Percentiles rank a stretch among this genome's conserved stretches.
phyloP scores from a whole-genome alignment of 2,888 invertebrate species.

The Omphaloscelis lunosa region DNA sequence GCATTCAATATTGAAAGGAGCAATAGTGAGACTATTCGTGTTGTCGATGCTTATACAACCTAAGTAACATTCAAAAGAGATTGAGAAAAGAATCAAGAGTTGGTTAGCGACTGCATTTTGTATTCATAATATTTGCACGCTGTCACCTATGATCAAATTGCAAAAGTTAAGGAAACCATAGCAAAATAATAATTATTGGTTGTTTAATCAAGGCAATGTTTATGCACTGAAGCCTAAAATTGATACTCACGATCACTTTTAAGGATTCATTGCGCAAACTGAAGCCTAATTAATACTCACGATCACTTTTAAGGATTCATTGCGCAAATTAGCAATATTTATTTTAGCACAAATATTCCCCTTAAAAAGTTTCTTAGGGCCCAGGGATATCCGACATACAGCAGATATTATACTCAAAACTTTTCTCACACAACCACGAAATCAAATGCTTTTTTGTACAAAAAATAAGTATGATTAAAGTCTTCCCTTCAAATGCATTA shows the following conservation, averaged over 20 bases:
- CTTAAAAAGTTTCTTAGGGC: not conserved
- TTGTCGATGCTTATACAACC: constrained; percentile 32
- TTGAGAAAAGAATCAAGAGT: constrained; percentile 12
- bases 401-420: not conserved
- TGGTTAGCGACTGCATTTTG: not conserved
- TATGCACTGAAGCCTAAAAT: not conserved
- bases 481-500: constrained; percentile 18
- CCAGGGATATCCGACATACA: not conserved
- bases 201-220: not conserved
- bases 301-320: not conserved
- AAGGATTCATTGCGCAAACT: not conserved
- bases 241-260: not conserved
- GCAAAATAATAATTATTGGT: not conserved
- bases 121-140: constrained; percentile 13
- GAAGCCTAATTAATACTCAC: not conserved
- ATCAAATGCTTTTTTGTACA: constrained; percentile 9
- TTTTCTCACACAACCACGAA: constrained; percentile 23
- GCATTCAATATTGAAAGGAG: constrained; percentile 20
- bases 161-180: constrained; percentile 13
- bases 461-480: constrained; percentile 23
- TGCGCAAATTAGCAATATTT: constrained; percentile 10
- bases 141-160: constrained; percentile 9
- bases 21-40: constrained; percentile 19
- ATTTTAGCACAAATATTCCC: not conserved
- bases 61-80: not conserved